These are phyloP conservation scores for Rousettus leschenaultii DNA, from an alignment of 2,113 vertebrate species.

Conservation along the genomic window DNA sequence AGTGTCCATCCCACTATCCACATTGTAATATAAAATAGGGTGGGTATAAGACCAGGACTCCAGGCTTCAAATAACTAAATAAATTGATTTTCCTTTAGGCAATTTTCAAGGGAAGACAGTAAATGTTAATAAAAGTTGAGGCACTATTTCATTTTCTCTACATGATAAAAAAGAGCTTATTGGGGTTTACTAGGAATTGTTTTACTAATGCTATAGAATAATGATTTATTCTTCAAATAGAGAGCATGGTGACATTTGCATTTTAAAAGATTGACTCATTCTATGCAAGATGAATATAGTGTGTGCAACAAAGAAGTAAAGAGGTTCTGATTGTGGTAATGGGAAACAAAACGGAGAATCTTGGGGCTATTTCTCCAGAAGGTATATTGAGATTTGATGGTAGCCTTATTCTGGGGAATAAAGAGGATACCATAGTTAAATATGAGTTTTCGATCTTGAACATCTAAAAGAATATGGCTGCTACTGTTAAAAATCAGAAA, in stretches of 20 bases:
- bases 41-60: background rate
- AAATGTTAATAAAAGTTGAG: background rate
- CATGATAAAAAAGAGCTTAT: background rate
- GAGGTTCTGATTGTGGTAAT: background rate
- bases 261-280: background rate
- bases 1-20: background rate
- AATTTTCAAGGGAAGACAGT: background rate
- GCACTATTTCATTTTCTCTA: background rate
- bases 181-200: background rate
- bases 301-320: background rate
- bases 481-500: background rate
- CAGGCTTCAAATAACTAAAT: background rate
- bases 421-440: background rate
- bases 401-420: background rate
- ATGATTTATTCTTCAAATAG: background rate
- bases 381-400: background rate
- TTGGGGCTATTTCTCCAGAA: background rate
- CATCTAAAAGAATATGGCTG: background rate
- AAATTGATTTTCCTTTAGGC: background rate
- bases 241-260: background rate
- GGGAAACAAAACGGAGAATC: background rate
- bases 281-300: background rate
- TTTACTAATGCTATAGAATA: background rate
- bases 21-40: background rate
- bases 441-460: background rate